These are phyloP conservation scores for Entosphenus tridentatus DNA, from an alignment of 2,113 vertebrate species.

Conservation along the genomic window DNA sequence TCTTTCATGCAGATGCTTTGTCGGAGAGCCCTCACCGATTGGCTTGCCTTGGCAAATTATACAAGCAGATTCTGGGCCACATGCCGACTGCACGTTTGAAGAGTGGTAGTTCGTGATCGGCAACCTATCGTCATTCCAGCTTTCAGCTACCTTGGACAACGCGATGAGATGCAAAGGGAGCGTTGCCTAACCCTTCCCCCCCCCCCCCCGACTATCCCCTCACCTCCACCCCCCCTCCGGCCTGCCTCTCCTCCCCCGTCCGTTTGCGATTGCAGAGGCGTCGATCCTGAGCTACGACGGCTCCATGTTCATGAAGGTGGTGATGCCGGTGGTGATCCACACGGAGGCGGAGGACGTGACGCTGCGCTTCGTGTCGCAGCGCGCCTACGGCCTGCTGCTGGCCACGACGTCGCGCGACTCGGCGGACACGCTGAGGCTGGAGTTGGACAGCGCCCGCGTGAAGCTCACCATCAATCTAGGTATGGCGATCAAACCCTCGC, in stretches of 20 bases:
- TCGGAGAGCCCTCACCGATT: too few relatives aligned
- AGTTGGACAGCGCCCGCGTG: slow-evolving; percentile 70
- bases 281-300: slow-evolving; percentile 86
- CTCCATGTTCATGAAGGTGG: slow-evolving; percentile 97
- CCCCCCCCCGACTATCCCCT: background rate
- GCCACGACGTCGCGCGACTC: slow-evolving; percentile 90
- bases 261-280: slow-evolving; percentile 35
- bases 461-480: slow-evolving; percentile 94
- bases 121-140: too few relatives aligned
- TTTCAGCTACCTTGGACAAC: too few relatives aligned
- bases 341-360: slow-evolving; percentile 88
- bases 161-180: too few relatives aligned
- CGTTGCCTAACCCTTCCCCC: background rate
- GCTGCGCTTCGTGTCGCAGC: slow-evolving; percentile 63
- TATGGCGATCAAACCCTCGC: slow-evolving; percentile 23
- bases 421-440: slow-evolving; percentile 67
- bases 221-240: background rate
- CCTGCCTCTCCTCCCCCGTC: background rate
- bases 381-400: slow-evolving; percentile 79
- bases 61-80: too few relatives aligned
- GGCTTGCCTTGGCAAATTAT: too few relatives aligned
- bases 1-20: too few relatives aligned
- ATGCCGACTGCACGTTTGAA: too few relatives aligned
- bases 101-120: too few relatives aligned
- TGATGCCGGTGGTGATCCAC: slow-evolving; percentile 83